Evolutionary conservation across 2,888 invertebrate genomes (phyloP).

Genomic region (Macrosiphum euphorbiae): DNA sequence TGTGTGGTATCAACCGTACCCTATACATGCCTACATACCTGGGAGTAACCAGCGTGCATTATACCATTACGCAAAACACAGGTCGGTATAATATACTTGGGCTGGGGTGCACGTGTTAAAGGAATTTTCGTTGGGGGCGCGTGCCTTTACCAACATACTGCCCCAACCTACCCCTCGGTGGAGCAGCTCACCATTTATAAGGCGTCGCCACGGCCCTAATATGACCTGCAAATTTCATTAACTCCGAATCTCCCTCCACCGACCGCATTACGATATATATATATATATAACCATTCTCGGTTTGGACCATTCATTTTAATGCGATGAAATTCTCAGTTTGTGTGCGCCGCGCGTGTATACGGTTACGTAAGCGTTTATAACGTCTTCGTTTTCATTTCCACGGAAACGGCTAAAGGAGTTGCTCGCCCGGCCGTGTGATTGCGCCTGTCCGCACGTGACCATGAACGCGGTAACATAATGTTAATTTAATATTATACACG

Average conservation of each 20-base stretch:
- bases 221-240: not conserved
- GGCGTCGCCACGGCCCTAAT: not conserved
- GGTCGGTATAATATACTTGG: not conserved
- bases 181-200: not conserved
- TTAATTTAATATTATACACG: conserved; percentile 4
- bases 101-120: not conserved
- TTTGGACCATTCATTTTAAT: conserved; percentile 6
- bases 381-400: not conserved
- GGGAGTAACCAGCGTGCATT: not conserved
- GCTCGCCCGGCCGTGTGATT: conserved; percentile 22
- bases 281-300: not conserved
- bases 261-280: not conserved
- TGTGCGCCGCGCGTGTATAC: not conserved
- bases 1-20: not conserved
- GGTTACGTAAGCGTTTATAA: not conserved
- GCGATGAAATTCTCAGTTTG: conserved; percentile 1
- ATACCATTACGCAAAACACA: not conserved
- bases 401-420: not conserved
- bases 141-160: not conserved
- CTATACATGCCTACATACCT: not conserved
- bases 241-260: not conserved
- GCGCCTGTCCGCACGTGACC: not conserved
- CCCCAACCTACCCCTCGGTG: not conserved
- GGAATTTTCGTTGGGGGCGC: not conserved
- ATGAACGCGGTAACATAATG: conserved; percentile 20